These are phyloP conservation scores for Metellina segmentata DNA, from an alignment of 2,888 invertebrate species.

Conservation along the genomic window DNA sequence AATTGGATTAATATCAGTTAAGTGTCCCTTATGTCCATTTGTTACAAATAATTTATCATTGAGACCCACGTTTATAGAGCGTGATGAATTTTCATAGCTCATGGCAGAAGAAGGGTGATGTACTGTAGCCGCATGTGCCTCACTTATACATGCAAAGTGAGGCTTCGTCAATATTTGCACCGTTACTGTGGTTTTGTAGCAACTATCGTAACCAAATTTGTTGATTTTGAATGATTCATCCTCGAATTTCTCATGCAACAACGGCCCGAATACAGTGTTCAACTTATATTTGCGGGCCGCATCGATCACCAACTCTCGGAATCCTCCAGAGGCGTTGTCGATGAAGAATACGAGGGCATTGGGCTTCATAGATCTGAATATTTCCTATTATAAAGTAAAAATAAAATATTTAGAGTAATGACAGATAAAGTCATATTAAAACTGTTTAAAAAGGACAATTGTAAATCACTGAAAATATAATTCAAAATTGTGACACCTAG, in stretches of 20 bases:
- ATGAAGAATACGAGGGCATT: not conserved
- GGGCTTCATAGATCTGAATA: conserved; percentile 2
- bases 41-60: too few relatives aligned
- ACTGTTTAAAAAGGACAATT: too few relatives aligned
- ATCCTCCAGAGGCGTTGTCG: not conserved
- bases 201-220: not conserved
- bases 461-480: too few relatives aligned
- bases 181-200: conserved; percentile 5
- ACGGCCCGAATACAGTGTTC: not conserved
- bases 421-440: too few relatives aligned
- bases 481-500: too few relatives aligned
- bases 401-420: not conserved
- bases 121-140: too few relatives aligned
- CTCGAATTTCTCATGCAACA: not conserved
- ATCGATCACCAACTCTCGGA: not conserved
- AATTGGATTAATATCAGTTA: too few relatives aligned
- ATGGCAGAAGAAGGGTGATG: too few relatives aligned
- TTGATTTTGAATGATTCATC: not conserved
- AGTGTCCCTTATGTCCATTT: too few relatives aligned
- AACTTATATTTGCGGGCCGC: not conserved
- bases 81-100: too few relatives aligned
- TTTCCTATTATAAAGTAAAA: not conserved
- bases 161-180: not conserved
- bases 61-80: too few relatives aligned
- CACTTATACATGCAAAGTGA: too few relatives aligned